Conservation (phyloP, 2,797 vertebrate species). For the Sparus aurata region DNA sequence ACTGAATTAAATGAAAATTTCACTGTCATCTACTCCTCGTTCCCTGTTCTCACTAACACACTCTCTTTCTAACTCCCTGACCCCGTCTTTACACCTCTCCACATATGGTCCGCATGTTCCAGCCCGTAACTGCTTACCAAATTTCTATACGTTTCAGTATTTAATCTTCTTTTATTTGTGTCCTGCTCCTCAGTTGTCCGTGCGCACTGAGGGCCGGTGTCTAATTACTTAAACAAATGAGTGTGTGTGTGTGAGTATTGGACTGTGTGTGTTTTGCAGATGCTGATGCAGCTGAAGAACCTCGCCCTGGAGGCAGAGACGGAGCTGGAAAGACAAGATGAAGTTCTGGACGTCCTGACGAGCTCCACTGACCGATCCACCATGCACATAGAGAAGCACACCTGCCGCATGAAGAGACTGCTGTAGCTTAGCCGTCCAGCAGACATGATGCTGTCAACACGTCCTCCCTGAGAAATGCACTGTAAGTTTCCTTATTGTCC, state of each 20-base stretch:
- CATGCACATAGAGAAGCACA: conserved; percentile 89
- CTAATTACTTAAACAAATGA: conserved; percentile 43
- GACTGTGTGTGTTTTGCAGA: conserved; percentile 79
- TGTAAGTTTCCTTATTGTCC: conserved; percentile 38
- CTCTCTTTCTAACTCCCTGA: conserved; percentile 45
- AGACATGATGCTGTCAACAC: not conserved
- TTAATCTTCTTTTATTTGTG: conserved; percentile 38
- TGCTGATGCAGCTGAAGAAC: conserved; percentile 92
- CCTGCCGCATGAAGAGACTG: conserved; percentile 89
- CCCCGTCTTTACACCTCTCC: conserved; percentile 34
- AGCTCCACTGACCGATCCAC: conserved; percentile 87
- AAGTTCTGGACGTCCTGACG: conserved; percentile 88
- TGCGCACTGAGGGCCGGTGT: conserved; percentile 22
- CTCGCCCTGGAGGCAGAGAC: conserved; percentile 92
- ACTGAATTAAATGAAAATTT: conserved; percentile 15
- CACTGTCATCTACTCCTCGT: conserved; percentile 5
- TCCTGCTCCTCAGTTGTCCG: conserved; percentile 39
- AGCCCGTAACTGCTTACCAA: conserved; percentile 18
- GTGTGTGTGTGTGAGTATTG: not conserved
- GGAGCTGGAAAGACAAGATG: conserved; percentile 94
- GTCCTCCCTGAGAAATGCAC: conserved; percentile 36
- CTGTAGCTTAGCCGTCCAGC: conserved; percentile 76
- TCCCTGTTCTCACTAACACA: conserved; percentile 17
- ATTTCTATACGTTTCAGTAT: conserved; percentile 34
- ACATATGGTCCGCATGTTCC: conserved; percentile 43